These are phyloP conservation scores for Poecilia velifera DNA, from an alignment of 2,797 vertebrate species.

Conservation along the genomic window DNA sequence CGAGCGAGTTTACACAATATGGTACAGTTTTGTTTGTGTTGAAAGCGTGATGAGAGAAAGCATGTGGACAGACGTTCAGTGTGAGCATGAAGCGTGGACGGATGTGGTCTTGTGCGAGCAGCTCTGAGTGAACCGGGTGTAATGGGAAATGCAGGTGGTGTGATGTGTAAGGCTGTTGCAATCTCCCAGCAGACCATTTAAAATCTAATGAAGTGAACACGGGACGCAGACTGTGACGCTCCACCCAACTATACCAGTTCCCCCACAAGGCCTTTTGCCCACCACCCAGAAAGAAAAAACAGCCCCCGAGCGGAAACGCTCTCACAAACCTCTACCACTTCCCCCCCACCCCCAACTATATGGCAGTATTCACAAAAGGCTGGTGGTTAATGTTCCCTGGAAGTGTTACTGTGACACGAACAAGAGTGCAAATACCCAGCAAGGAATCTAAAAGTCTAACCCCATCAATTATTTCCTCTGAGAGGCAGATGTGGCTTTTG, in stretches of 20 bases:
- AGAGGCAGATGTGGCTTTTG: slow-evolving; percentile 3
- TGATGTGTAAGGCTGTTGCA: slow-evolving; percentile 78
- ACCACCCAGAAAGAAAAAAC: slow-evolving; percentile 42
- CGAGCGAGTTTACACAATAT: slow-evolving; percentile 51
- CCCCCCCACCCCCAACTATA: slow-evolving; percentile 11
- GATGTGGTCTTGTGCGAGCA: slow-evolving; percentile 51
- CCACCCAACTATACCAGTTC: slow-evolving; percentile 53
- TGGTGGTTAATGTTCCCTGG: slow-evolving; percentile 59
- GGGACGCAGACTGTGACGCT: slow-evolving; percentile 80
- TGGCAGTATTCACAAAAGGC: slow-evolving; percentile 50
- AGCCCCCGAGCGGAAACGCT: slow-evolving; percentile 53
- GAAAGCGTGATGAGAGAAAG: slow-evolving; percentile 47
- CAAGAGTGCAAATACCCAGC: slow-evolving; percentile 68
- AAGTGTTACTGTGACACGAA: slow-evolving; percentile 49
- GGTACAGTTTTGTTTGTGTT: slow-evolving; percentile 53
- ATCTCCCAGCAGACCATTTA: slow-evolving; percentile 78
- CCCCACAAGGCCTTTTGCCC: slow-evolving; percentile 4
- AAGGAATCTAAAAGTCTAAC: slow-evolving; percentile 66
- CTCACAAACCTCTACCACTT: neutral
- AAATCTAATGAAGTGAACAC: slow-evolving; percentile 85
- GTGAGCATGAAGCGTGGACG: slow-evolving; percentile 41
- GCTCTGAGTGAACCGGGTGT: slow-evolving; percentile 63
- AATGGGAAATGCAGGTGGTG: slow-evolving; percentile 83
- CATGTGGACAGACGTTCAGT: slow-evolving; percentile 41
- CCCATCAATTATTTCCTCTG: slow-evolving; percentile 54